Evolutionary conservation across 2,113 vertebrate genomes (phyloP).

Genomic region (Microcebus ravelobensis): DNA sequence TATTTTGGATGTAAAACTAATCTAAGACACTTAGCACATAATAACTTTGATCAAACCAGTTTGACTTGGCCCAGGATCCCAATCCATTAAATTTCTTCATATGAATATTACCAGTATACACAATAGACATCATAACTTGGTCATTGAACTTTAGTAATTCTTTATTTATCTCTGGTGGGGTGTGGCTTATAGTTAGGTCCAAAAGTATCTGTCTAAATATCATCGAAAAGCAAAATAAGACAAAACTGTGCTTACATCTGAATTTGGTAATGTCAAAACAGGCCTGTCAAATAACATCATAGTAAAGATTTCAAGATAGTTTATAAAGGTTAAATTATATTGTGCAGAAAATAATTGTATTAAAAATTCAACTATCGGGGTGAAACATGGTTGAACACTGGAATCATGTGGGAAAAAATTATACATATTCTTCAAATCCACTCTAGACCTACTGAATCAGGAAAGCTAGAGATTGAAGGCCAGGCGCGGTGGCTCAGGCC

Average conservation of each 20-base stretch:
- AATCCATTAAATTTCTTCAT: not conserved
- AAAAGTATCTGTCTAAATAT: constrained; percentile 2
- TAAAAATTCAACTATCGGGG: not conserved
- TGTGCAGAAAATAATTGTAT: not conserved
- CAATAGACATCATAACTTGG: not conserved
- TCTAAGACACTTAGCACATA: not conserved
- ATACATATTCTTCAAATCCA: not conserved
- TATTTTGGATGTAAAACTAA: constrained; percentile 11
- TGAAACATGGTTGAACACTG: not conserved
- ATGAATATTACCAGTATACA: not conserved
- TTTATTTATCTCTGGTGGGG: not conserved
- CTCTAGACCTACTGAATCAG: not conserved
- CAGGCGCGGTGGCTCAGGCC: no score
- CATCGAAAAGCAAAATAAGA: not conserved
- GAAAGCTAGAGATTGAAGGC: not conserved
- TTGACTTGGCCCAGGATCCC: not conserved
- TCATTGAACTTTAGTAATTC: not conserved
- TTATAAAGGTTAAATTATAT: constrained; percentile 10
- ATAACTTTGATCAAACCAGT: constrained; percentile 3
- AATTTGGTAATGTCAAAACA: not conserved
- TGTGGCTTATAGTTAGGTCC: not conserved
- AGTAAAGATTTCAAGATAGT: constrained; percentile 2
- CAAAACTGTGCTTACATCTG: not conserved
- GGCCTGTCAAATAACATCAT: not conserved
- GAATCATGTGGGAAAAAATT: not conserved